Base-by-base conservation (phyloP, 2,113 vertebrate genomes). In the Chionomys nivalis region DNA sequence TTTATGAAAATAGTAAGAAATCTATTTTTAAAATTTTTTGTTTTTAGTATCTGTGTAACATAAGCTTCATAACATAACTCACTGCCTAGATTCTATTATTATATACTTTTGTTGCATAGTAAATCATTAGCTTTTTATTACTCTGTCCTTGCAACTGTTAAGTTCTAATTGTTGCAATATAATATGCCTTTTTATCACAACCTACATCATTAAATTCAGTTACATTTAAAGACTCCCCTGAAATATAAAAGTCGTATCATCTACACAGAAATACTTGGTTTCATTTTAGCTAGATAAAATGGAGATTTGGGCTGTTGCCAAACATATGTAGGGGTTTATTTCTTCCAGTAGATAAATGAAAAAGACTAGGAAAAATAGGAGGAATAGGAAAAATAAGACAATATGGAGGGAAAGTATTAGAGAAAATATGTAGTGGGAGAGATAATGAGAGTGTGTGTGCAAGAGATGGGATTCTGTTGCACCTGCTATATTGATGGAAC, bases 11-110 rank as follows among this genome's bases (percentile, higher is more conserved):
- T 47, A 77, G 8, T 93, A 23, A 19, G 28, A 19, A 90, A 86
- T 61, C 0, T 66, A 9, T 83, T 68, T 63, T 63, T 33, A 2
- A 68, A 90, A 55, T 11, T 58, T 58, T 0, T 58, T 58, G 14
- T 42, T 89, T 95, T 93, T 77, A 81, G 85, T 90, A 77, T 77
- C 49, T 86, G 77, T 87, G 31, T 88, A 63, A 89, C 70, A 1
- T 36, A 55, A 75, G 0, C 77, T 96, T 82, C 2, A 92, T 49
- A 94, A 86, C 36, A 87, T n/a, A 49, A 4, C 39, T 47, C 26
- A 13, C 26, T 87, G 44, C 7, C 90, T 47, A 95, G 44, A 68
- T 78, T 77, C 58, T 87, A 66, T 89, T 79, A 55, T 87, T 75
- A 23, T 39, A 14, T 39, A 6, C 2, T 58, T 82, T 61, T 39